phyloP scores from a whole-genome alignment of 2,888 invertebrate genomes.

The Drosophila limbata region DNA sequence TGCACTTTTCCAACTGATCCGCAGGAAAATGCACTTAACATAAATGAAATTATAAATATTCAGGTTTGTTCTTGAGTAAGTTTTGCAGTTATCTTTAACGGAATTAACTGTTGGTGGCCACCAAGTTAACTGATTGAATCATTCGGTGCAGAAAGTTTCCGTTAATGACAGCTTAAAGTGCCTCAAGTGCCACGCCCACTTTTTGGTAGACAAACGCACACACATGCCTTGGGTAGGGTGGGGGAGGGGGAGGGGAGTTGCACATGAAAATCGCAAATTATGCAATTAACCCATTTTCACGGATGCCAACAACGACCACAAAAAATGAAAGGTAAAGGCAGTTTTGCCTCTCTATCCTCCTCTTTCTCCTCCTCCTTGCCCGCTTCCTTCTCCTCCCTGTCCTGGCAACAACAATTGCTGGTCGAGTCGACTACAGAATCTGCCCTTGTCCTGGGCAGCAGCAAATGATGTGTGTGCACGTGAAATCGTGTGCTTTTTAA shows the following conservation, averaged over 20 bases:
- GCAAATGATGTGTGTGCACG: slow-evolving; percentile 63
- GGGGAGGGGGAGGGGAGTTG: background rate
- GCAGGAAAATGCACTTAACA: background rate
- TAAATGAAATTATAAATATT: background rate
- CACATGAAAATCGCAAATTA: slow-evolving; percentile 77
- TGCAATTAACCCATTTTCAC: slow-evolving; percentile 80
- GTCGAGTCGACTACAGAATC: slow-evolving; percentile 19
- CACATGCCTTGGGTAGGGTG: background rate
- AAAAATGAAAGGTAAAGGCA: slow-evolving; percentile 26
- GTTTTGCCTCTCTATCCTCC: background rate
- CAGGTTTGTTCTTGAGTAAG: background rate
- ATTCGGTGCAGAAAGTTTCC: slow-evolving; percentile 16
- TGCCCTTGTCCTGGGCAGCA: slow-evolving; percentile 17
- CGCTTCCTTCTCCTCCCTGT: background rate
- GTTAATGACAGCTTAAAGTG: slow-evolving; percentile 31
- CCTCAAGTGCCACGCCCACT: background rate
- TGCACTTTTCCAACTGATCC: background rate
- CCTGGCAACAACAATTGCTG: slow-evolving; percentile 20
- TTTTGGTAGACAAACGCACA: slow-evolving; percentile 1
- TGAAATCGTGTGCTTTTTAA: slow-evolving; percentile 74
- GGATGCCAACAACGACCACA: slow-evolving; percentile 47
- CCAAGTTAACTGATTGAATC: slow-evolving; percentile 32
- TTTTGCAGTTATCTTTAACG: background rate
- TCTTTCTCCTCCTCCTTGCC: background rate
- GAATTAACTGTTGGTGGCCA: background rate